Evolutionary conservation across 2,888 invertebrate genomes (phyloP).

Genomic region (Celastrina argiolus): DNA sequence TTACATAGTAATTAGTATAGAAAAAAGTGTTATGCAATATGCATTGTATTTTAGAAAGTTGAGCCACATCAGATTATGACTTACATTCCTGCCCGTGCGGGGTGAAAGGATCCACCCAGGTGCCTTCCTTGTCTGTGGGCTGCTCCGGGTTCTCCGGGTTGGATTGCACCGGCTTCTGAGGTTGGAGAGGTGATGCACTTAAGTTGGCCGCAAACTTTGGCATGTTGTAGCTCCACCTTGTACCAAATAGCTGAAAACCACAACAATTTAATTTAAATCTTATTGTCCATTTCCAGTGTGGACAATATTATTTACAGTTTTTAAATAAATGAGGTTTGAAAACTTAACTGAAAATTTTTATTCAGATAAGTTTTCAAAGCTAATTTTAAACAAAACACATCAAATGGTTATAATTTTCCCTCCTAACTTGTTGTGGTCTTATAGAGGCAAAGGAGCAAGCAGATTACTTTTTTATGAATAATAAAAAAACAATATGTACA

Average conservation of each 20-base stretch:
- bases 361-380: too few relatives aligned
- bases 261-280: constrained; percentile 1
- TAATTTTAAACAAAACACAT: too few relatives aligned
- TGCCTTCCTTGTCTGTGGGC: constrained; percentile 40
- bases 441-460: too few relatives aligned
- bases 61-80: constrained; percentile 36
- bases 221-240: constrained; percentile 87
- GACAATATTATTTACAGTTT: background rate
- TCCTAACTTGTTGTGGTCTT: too few relatives aligned
- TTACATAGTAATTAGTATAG: constrained; percentile 3
- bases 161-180: constrained; percentile 78
- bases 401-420: too few relatives aligned
- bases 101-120: constrained; percentile 65
- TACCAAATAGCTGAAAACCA: constrained; percentile 84
- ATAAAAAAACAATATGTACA: background rate
- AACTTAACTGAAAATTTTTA: too few relatives aligned
- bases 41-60: constrained; percentile 1
- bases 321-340: too few relatives aligned
- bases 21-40: constrained; percentile 9
- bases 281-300: background rate
- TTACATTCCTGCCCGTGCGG: constrained; percentile 73
- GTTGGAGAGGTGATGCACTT: constrained; percentile 86
- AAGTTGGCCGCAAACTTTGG: constrained; percentile 93
- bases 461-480: too few relatives aligned
- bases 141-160: constrained; percentile 48